phyloP scores from a whole-genome alignment of 2,888 invertebrate species.

The Lasioglossum vierecki region DNA sequence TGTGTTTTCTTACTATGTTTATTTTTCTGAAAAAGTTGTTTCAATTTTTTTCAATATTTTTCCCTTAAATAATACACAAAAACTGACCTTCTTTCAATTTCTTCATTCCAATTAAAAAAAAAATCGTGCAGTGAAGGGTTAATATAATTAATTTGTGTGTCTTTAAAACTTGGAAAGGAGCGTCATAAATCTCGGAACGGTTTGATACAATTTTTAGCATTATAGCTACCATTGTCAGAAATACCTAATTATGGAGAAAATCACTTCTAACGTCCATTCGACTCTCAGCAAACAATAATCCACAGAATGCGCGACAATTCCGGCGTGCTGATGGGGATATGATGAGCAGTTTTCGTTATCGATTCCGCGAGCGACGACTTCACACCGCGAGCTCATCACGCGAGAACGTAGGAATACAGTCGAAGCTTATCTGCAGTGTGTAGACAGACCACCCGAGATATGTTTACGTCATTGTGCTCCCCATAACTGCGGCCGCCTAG shows the following conservation, averaged over 20 bases:
- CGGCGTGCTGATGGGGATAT: slow-evolving; percentile 15
- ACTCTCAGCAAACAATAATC: not conserved
- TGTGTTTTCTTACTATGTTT: too few species aligned
- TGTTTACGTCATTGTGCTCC: slow-evolving; percentile 66
- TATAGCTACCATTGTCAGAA: not conserved
- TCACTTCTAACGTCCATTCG: not conserved
- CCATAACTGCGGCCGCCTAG: slow-evolving; percentile 33
- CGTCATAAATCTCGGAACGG: not conserved
- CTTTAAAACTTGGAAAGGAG: not conserved
- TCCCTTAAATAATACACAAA: too few species aligned
- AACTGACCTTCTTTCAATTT: too few species aligned
- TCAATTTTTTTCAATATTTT: too few species aligned
- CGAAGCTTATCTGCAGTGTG: slow-evolving; percentile 52
- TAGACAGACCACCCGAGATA: slow-evolving; percentile 50
- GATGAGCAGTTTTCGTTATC: slow-evolving; percentile 57
- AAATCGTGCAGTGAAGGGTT: too few species aligned
- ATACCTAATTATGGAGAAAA: not conserved
- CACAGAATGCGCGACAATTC: not conserved
- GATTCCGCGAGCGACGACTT: slow-evolving; percentile 60
- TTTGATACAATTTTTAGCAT: not conserved
- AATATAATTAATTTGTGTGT: not conserved
- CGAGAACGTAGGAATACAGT: slow-evolving; percentile 18
- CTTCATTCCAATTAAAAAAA: too few species aligned
- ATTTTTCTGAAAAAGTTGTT: too few species aligned
- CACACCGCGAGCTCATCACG: slow-evolving; percentile 41